Evolutionary conservation across 2,888 invertebrate species (phyloP).

Genomic region (Mesorhabditis sp.): DNA sequence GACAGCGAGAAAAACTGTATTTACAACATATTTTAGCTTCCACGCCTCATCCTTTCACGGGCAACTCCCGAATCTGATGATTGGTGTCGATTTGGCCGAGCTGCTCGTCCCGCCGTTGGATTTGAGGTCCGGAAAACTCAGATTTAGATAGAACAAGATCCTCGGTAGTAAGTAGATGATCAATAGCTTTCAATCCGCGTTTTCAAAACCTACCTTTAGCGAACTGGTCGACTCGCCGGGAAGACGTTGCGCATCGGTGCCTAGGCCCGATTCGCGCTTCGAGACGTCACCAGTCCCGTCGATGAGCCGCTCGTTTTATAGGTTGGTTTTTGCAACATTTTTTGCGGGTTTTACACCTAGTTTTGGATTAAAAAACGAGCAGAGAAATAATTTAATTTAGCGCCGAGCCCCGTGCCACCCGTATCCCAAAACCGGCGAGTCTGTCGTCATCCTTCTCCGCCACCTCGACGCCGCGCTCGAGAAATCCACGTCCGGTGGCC

Average conservation of each 20-base stretch:
- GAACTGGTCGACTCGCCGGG: conserved; percentile 5
- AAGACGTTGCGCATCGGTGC: neutral
- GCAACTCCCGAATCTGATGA: neutral
- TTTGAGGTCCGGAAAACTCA: neutral
- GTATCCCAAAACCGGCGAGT: neutral
- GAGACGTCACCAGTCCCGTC: neutral
- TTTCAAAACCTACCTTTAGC: neutral
- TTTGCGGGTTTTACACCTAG: no score
- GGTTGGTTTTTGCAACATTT: neutral
- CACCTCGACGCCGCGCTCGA: neutral
- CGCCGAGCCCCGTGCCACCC: neutral
- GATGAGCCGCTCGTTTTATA: neutral
- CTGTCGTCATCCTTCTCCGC: neutral
- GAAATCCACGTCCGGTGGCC: neutral
- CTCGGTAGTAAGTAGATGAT: neutral
- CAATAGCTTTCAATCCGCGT: neutral
- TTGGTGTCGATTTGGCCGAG: neutral
- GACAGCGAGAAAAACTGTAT: no score
- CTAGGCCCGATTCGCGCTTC: neutral
- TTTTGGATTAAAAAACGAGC: no score
- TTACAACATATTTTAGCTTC: neutral
- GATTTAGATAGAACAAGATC: neutral
- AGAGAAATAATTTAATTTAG: no score
- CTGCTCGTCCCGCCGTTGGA: neutral
- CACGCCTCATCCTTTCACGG: neutral